A percentile compares a stretch with the other conserved stretches of the same genome.
phyloP scores from a whole-genome alignment of 2,797 vertebrate genomes.

The Enteromius fasciolatus region DNA sequence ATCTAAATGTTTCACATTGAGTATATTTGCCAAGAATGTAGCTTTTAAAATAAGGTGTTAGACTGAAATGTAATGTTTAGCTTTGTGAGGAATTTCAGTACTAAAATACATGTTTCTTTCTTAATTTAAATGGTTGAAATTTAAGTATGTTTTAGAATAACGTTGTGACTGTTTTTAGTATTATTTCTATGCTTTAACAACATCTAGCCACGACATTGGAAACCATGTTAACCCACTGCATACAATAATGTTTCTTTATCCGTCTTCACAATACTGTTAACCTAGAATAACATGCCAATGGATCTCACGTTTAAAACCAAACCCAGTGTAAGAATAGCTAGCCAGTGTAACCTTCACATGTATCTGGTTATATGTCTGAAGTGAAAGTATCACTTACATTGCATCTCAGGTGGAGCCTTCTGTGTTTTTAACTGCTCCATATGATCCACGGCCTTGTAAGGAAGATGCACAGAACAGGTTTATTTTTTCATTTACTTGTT shows the following conservation, averaged over 20 bases:
- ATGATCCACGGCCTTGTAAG: constrained; percentile 87
- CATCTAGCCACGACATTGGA: background rate
- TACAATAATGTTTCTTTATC: background rate
- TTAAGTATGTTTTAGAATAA: background rate
- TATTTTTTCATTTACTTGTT: background rate
- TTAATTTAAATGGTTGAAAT: background rate
- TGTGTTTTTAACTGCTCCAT: constrained; percentile 92
- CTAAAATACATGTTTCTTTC: background rate
- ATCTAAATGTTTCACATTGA: background rate
- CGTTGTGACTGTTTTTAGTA: background rate
- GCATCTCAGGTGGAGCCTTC: constrained; percentile 80
- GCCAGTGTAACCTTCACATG: background rate
- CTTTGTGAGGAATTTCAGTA: background rate
- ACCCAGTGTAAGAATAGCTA: background rate
- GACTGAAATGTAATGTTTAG: background rate
- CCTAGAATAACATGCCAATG: background rate
- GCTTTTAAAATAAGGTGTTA: background rate
- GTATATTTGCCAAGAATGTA: background rate
- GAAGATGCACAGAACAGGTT: background rate
- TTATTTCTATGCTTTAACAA: background rate
- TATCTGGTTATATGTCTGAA: constrained; percentile 2
- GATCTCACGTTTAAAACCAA: background rate
- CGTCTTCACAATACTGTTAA: background rate
- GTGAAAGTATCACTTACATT: constrained; percentile 69
- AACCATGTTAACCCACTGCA: background rate